Evolutionary conservation across 2,797 vertebrate genomes (phyloP).

Genomic region (Ataeniobius toweri): DNA sequence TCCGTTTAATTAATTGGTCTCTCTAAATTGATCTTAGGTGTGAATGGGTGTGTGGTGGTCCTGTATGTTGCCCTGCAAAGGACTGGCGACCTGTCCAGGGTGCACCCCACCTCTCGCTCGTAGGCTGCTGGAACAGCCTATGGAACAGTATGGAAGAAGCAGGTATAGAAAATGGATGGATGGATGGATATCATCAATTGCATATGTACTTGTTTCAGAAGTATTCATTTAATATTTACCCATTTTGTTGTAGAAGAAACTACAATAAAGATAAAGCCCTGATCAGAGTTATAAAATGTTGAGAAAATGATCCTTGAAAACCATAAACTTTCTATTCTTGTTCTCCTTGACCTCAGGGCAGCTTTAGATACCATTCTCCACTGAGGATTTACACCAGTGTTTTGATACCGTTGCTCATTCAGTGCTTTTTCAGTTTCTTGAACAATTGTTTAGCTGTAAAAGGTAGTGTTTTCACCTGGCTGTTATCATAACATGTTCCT

Average conservation of each 20-base stretch:
- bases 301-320: no score
- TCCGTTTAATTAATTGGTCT: no score
- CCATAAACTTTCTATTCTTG: not conserved
- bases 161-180: no score
- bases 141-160: no score
- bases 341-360: not conserved
- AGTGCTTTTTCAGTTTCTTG: not conserved
- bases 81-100: no score
- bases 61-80: no score
- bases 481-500: not conserved
- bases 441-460: not conserved
- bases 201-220: not conserved
- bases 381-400: not conserved
- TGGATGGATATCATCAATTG: not conserved
- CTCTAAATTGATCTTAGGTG: no score
- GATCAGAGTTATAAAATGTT: no score
- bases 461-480: not conserved
- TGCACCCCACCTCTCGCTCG: no score
- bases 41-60: no score
- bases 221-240: not conserved
- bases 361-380: not conserved
- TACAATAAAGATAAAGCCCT: not conserved
- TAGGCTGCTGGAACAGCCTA: no score
- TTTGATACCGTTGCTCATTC: not conserved
- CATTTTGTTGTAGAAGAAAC: not conserved